A percentile compares a stretch with the other conserved stretches of the same genome.
phyloP scores from a whole-genome alignment of 2,888 invertebrate species.

The Morpho helenor region DNA sequence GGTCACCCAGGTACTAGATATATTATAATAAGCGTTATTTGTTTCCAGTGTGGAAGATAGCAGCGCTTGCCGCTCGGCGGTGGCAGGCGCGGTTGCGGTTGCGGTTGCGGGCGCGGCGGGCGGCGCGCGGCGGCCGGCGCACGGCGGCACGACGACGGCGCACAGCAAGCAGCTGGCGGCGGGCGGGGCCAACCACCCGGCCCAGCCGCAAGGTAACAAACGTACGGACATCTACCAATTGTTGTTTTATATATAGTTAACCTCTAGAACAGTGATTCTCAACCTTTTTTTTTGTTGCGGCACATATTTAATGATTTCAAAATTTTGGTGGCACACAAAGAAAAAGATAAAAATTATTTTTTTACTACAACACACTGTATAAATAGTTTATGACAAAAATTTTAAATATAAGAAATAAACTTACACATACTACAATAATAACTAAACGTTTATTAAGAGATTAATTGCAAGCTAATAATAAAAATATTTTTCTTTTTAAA shows the following conservation, averaged over 20 bases:
- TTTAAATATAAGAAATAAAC: neutral
- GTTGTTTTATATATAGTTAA: slow-evolving; percentile 45
- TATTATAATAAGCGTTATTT: neutral
- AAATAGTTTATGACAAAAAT: neutral
- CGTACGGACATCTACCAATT: slow-evolving; percentile 64
- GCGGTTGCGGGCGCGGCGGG: slow-evolving; percentile 52
- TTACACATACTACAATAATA: neutral
- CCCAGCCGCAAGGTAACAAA: slow-evolving; percentile 82
- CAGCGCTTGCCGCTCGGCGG: slow-evolving; percentile 40
- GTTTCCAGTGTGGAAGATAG: slow-evolving; percentile 69
- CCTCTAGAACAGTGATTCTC: slow-evolving; percentile 23
- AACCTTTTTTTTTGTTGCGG: neutral
- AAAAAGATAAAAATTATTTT: neutral
- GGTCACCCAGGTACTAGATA: no score
- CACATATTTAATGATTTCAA: no score
- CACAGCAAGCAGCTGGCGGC: slow-evolving; percentile 91
- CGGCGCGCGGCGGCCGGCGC: slow-evolving; percentile 64
- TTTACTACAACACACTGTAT: neutral
- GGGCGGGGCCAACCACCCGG: slow-evolving; percentile 83
- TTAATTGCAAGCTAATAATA: no score
- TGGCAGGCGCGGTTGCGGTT: slow-evolving; percentile 40
- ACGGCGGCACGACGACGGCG: slow-evolving; percentile 85
- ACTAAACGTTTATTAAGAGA: no score
- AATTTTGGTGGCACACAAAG: no score
- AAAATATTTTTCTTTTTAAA: no score